phyloP scores from a whole-genome alignment of 92 coral and sea anemone genomes.

The Siderastrea radians region DNA sequence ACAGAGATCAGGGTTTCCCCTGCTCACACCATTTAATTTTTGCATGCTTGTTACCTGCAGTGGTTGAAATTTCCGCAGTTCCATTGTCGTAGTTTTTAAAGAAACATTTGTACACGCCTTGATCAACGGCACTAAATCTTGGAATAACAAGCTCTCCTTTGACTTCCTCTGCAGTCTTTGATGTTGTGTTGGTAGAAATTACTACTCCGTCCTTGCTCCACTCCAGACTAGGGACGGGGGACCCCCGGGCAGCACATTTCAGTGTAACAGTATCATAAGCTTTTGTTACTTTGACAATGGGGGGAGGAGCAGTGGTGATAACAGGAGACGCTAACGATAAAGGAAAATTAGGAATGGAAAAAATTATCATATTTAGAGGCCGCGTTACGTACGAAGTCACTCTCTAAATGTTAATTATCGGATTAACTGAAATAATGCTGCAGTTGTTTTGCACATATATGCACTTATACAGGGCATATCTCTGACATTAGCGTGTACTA shows the following conservation, averaged over 20 bases:
- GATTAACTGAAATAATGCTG: too few species aligned
- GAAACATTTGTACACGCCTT: conserved; percentile 80
- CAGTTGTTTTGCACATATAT: too few species aligned
- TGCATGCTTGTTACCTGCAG: conserved; percentile 69
- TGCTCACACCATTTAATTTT: too few species aligned
- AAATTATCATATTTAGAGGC: background rate
- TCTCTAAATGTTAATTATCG: too few species aligned
- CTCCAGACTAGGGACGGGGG: conserved; percentile 82
- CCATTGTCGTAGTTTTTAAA: conserved; percentile 87
- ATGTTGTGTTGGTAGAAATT: conserved; percentile 57
- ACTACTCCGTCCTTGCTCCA: conserved; percentile 80
- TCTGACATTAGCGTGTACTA: too few species aligned
- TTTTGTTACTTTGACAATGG: conserved; percentile 51
- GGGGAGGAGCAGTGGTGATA: conserved; percentile 68
- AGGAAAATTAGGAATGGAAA: background rate
- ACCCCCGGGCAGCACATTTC: conserved; percentile 82
- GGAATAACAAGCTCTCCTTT: conserved; percentile 69
- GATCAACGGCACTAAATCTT: conserved; percentile 66
- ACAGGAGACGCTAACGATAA: conserved; percentile 59
- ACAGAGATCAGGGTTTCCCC: too few species aligned
- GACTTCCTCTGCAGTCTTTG: conserved; percentile 25
- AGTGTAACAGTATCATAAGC: conserved; percentile 50
- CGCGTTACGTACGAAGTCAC: background rate
- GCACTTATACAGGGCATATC: too few species aligned
- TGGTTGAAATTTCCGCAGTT: conserved; percentile 65